Conservation (phyloP, 2,113 vertebrate genomes). For the Alexandromys fortis region DNA sequence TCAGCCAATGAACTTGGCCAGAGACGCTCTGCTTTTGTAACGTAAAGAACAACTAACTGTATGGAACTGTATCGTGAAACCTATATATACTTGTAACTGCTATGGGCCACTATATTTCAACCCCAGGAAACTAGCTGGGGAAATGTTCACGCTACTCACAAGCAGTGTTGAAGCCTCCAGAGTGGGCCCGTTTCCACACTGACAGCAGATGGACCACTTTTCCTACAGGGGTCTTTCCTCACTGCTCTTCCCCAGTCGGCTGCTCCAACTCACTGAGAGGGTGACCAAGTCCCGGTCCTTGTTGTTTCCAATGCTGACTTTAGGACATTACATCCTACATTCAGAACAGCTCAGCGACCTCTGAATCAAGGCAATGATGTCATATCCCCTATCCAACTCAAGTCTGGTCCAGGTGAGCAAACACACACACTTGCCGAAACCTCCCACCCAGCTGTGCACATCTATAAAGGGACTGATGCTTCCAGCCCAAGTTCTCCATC, state of each 20-base stretch:
- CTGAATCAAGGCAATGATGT: not conserved
- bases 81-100: not conserved
- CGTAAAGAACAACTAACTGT: not conserved
- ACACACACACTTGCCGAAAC: not conserved
- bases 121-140: not conserved
- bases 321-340: conserved; percentile 17
- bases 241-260: not conserved
- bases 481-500: not conserved
- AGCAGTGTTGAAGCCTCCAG: not conserved
- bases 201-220: not conserved
- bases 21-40: conserved; percentile 11
- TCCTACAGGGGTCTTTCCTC: not conserved
- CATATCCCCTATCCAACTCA: not conserved
- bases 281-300: not conserved
- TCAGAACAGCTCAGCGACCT: not conserved
- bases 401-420: not conserved
- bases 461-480: not conserved
- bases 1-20: not conserved
- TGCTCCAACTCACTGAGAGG: not conserved
- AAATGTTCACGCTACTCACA: not conserved
- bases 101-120: not conserved
- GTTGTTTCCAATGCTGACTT: not conserved
- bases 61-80: not conserved
- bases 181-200: not conserved
- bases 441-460: not conserved